Evolutionary conservation across 1,140 invertebrate species (phyloP), one percentile per base, ranked within the genome.

Genomic region (Hydropsyche tenuis): DNA sequence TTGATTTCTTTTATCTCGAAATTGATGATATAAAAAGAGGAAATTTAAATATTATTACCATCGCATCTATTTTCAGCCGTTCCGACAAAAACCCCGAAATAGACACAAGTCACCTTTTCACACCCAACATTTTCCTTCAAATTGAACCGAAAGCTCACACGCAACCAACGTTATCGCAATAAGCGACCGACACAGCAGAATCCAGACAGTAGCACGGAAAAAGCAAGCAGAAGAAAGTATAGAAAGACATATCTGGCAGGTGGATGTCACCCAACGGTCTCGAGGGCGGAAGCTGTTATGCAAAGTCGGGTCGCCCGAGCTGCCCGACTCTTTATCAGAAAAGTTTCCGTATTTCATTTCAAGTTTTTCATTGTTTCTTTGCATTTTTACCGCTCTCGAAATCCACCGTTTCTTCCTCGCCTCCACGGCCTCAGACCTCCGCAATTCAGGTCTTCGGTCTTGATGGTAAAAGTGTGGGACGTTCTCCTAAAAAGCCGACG

Each of bases 321-420:
- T 68, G 37, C 42, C 45, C 65, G 23, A 68, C 37, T 68, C 65
- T 68, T 68, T 68, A 68, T 68, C 65, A 48, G 37, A 48, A 46
- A 68, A 68, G 43, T 68, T 68, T 68, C 42, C 65, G 43, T 68
- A 68, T 68, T 68, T 68, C 65, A 68, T 68, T 68, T 48, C 42
- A 68, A 68, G 65, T 68, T 68, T 68, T 68, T 68, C 45, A 68
- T 68, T 68, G 65, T 68, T 68, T 68, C 42, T 46, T 68, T 68
- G 63, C 42, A 65, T 25, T 48, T 68, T 48, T 68, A 25, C 45
- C 12, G 30, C 30, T 37, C 30, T 37, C 30, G 30, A 37, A 37
- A 37, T 37, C 30, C 30, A 37, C 3, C 30, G 30, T 37, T 37
- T 37, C 42, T 68, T 48, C 12, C 11, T 2, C 37, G n/a, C 27